Conservation (phyloP, 2,888 invertebrate species). For the Tryphoninae sp. region DNA sequence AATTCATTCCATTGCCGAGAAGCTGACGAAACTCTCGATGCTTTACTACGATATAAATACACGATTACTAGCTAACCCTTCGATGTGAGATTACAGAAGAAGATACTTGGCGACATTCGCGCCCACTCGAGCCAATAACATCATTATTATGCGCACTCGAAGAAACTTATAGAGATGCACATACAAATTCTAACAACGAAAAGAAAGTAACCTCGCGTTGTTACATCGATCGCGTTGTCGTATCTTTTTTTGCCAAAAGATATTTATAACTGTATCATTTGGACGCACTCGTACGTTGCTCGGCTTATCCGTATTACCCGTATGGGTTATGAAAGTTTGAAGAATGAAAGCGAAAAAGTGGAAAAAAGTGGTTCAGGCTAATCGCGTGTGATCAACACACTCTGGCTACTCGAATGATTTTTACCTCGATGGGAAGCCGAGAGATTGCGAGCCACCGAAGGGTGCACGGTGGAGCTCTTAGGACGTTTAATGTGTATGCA, state of each 20-base stretch:
- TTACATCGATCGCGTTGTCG: too few relatives aligned
- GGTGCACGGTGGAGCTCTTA: not conserved
- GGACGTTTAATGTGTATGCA: not conserved
- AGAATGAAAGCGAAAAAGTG: too few relatives aligned
- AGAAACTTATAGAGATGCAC: not conserved
- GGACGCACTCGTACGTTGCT: too few relatives aligned
- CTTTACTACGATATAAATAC: not conserved
- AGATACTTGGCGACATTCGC: not conserved
- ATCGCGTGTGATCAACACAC: slow-evolving; percentile 32
- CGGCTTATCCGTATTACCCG: not conserved
- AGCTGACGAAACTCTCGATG: not conserved
- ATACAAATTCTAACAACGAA: too few relatives aligned
- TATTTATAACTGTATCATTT: too few relatives aligned
- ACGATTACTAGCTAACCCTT: not conserved
- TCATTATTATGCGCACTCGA: not conserved
- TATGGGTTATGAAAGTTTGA: not conserved
- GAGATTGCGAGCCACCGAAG: too few relatives aligned
- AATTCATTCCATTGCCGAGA: slow-evolving; percentile 35
- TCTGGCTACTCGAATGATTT: slow-evolving; percentile 45
- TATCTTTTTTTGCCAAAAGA: too few relatives aligned
- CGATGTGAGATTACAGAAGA: not conserved
- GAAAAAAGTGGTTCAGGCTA: not conserved
- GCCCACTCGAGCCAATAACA: not conserved
- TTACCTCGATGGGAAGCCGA: not conserved
- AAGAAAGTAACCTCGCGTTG: too few relatives aligned